Percentiles rank a stretch among this genome's conserved stretches.
Conservation (phyloP, 2,797 vertebrate genomes). For the Mus caroli region DNA sequence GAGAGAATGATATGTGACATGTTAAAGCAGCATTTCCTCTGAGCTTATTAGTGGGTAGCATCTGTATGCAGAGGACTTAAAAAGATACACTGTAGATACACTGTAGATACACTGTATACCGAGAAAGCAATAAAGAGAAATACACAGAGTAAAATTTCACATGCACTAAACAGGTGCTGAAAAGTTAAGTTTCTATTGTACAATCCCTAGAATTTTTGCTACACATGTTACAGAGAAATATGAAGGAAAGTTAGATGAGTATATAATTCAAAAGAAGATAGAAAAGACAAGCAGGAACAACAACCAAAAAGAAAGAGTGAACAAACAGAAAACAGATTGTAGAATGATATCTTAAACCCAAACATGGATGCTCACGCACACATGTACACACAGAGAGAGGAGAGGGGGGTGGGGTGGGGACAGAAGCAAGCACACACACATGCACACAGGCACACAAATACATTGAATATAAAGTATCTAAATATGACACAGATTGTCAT, state of each 20-base stretch:
- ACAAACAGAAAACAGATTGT: not conserved
- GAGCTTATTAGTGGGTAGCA: not conserved
- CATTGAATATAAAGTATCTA: constrained; percentile 4
- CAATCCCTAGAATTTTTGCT: not conserved
- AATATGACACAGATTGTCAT: not conserved
- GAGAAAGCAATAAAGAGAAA: no score
- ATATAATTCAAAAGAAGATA: not conserved
- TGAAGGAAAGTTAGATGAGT: not conserved
- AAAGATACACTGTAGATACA: not conserved
- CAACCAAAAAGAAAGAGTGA: not conserved
- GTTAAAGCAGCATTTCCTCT: not conserved
- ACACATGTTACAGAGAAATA: not conserved
- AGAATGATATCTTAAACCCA: not conserved
- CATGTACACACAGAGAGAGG: not conserved
- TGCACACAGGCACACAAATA: not conserved
- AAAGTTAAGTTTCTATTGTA: not conserved
- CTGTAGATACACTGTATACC: not conserved
- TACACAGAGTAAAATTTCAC: not conserved
- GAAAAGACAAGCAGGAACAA: not conserved
- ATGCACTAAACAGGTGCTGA: not conserved
- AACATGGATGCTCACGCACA: not conserved
- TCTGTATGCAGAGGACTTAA: not conserved
- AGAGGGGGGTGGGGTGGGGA: no score
- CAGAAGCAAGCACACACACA: no score
- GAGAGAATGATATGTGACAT: not conserved